phyloP scores from a whole-genome alignment of 2,113 vertebrate genomes.

The Labrus mixtus region DNA sequence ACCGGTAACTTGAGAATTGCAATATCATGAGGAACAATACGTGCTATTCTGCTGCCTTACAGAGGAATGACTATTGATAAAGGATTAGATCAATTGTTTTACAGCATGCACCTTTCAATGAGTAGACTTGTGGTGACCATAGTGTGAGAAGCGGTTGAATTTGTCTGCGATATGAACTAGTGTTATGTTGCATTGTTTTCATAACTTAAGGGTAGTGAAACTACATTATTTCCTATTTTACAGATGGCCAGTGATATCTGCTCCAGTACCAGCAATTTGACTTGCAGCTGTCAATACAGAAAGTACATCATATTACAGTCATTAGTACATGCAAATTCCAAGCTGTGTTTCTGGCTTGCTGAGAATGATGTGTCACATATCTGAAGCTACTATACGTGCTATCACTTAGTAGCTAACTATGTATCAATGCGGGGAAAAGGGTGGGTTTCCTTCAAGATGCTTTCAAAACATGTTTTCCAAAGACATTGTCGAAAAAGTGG shows the following conservation, averaged over 20 bases:
- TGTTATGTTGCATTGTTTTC: neutral
- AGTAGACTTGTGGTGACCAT: neutral
- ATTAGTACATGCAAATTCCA: slow-evolving; percentile 3
- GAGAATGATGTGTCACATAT: slow-evolving; percentile 25
- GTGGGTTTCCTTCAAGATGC: slow-evolving; percentile 32
- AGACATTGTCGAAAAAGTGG: neutral
- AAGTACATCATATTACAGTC: neutral
- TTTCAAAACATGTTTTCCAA: no score
- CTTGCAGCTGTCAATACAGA: slow-evolving; percentile 20
- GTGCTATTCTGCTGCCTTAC: neutral
- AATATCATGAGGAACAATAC: neutral
- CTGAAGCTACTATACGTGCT: neutral
- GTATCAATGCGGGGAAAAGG: neutral
- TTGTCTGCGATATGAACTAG: neutral
- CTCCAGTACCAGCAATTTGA: neutral
- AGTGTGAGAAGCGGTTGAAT: no score
- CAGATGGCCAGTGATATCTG: slow-evolving; percentile 28
- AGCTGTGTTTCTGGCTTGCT: neutral
- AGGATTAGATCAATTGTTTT: neutral
- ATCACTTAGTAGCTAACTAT: slow-evolving; percentile 10
- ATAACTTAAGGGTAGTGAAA: slow-evolving; percentile 24
- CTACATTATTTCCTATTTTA: slow-evolving; percentile 26
- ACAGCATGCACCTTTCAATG: neutral
- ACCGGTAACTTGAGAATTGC: neutral
- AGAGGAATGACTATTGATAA: neutral